Conservation (phyloP, 1,140 invertebrate species). For the Aricia agestis region DNA sequence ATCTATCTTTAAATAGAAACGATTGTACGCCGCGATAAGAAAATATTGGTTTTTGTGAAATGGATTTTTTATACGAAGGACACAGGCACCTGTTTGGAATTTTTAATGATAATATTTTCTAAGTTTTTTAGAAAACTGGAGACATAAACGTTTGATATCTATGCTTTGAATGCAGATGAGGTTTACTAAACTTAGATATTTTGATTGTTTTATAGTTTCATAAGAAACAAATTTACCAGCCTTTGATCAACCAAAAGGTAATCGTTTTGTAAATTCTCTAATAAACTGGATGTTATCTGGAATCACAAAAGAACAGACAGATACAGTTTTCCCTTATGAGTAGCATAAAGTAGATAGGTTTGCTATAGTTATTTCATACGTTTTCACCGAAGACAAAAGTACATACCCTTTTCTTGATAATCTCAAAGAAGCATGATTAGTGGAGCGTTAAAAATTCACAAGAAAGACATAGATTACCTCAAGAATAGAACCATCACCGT, state of each 20-base stretch:
- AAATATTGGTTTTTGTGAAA: constrained; percentile 15
- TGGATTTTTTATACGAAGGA: constrained; percentile 16
- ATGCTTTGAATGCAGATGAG: no score
- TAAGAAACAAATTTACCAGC: no score
- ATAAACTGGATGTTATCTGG: no score
- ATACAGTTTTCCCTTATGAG: no score
- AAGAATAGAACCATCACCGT: constrained; percentile 48
- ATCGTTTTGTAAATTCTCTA: no score
- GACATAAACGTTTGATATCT: no score
- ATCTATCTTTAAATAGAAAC: constrained; percentile 24
- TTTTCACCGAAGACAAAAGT: not conserved
- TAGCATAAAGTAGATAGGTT: no score
- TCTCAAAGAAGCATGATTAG: not conserved
- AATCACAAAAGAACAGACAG: no score
- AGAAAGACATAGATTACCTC: constrained; percentile 44
- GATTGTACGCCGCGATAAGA: constrained; percentile 14
- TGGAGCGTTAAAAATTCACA: constrained; percentile 11
- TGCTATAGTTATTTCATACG: no score
- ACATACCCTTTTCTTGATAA: not conserved
- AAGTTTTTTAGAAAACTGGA: not conserved
- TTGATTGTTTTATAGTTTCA: no score
- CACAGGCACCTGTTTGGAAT: constrained; percentile 10
- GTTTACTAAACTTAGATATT: no score
- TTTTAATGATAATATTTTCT: not conserved
- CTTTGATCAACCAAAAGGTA: no score